A percentile compares a stretch with the other conserved stretches of the same genome.
These are phyloP conservation scores for Margaritifera margaritifera DNA, from an alignment of 2,888 invertebrate species.

Conservation along the genomic window DNA sequence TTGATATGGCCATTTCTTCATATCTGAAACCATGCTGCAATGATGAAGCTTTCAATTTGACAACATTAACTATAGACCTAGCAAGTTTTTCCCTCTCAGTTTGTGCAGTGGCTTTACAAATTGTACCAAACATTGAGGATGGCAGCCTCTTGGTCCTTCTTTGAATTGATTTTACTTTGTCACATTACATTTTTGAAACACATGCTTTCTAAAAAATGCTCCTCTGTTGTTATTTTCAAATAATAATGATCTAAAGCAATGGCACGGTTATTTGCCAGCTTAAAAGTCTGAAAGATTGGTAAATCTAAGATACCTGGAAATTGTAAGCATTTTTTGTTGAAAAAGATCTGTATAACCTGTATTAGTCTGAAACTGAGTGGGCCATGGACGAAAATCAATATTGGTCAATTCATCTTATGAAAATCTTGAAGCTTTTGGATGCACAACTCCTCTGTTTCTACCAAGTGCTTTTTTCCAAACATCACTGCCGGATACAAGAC, in stretches of 20 bases:
- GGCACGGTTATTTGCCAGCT: conserved; percentile 31
- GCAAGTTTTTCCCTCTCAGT: no score
- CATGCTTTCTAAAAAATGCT: conserved; percentile 20
- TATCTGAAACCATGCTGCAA: no score
- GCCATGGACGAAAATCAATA: conserved; percentile 31
- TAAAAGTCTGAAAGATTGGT: conserved; percentile 31
- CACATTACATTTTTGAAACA: conserved; percentile 15
- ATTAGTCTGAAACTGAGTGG: conserved; percentile 12
- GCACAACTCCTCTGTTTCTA: conserved; percentile 6
- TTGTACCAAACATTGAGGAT: no score
- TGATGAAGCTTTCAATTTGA: no score
- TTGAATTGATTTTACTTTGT: conserved; percentile 15
- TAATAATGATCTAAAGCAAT: conserved; percentile 34
- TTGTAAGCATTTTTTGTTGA: conserved; percentile 27
- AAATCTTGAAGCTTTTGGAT: conserved; percentile 3
- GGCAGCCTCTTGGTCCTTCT: conserved; percentile 22
- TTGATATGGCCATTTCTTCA: no score
- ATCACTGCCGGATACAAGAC: conserved; percentile 24
- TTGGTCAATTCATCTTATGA: conserved; percentile 3
- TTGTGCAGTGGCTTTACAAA: no score
- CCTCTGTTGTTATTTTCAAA: conserved; percentile 16
- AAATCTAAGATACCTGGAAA: conserved; percentile 24
- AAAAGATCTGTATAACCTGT: conserved; percentile 16
- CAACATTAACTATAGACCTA: no score
- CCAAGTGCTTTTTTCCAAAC: conserved; percentile 11